A percentile compares a stretch with the other conserved stretches of the same genome.
phyloP scores from a whole-genome alignment of 2,888 invertebrate species.

The Yponomeuta plumbellus region DNA sequence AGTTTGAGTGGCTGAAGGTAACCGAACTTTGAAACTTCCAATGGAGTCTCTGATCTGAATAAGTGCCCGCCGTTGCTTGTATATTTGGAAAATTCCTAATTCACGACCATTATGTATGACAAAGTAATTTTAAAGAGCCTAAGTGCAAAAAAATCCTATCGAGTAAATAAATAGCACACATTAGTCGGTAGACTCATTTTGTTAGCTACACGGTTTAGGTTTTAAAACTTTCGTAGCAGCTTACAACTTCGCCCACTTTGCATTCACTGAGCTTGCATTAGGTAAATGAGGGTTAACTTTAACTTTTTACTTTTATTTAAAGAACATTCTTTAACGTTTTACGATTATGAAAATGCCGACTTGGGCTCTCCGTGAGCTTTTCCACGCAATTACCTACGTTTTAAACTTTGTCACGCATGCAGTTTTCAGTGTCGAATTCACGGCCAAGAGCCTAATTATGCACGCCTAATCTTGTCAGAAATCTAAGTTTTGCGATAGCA shows the following conservation, averaged over 20 bases:
- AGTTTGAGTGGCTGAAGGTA: no score
- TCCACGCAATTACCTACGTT: background rate
- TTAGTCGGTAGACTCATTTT: background rate
- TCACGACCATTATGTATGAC: no score
- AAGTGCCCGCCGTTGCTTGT: no score
- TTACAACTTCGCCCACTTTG: background rate
- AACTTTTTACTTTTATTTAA: background rate
- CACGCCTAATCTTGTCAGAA: no score
- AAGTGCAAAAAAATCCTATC: background rate
- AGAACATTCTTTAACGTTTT: conserved; percentile 1
- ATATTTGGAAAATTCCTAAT: no score
- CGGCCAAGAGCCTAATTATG: no score
- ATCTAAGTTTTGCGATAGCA: no score
- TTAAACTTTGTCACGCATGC: background rate
- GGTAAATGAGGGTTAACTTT: background rate
- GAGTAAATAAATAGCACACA: background rate
- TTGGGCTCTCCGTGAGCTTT: background rate
- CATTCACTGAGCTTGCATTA: conserved; percentile 4
- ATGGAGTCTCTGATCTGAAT: no score
- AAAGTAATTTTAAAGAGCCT: no score
- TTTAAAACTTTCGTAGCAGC: conserved; percentile 25
- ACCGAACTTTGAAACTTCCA: no score
- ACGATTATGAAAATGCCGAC: conserved; percentile 9
- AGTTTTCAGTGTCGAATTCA: background rate
- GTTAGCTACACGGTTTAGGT: conserved; percentile 6